Evolutionary conservation across 2,113 vertebrate genomes (phyloP).

Genomic region (Ellobius talpinus): DNA sequence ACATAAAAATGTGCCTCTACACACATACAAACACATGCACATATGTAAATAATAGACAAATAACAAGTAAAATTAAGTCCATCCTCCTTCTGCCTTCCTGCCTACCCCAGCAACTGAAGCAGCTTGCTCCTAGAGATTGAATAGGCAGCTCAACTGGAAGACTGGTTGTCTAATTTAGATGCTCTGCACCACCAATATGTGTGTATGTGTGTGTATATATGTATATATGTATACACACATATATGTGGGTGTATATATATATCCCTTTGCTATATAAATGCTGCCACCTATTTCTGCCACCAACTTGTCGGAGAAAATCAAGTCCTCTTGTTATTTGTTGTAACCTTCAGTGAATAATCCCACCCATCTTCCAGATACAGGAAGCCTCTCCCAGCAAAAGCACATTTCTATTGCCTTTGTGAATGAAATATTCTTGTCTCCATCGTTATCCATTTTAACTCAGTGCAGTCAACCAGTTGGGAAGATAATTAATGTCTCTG

Average conservation of each 20-base stretch:
- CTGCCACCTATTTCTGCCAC: neutral
- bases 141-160: neutral
- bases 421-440: slow-evolving; percentile 11
- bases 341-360: neutral
- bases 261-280: neutral
- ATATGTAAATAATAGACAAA: neutral
- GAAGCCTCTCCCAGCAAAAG: neutral
- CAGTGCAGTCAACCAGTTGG: slow-evolving; percentile 23
- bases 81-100: neutral
- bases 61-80: neutral
- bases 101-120: neutral
- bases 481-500: slow-evolving; percentile 64
- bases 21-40: neutral
- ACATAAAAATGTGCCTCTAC: neutral
- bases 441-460: slow-evolving; percentile 21
- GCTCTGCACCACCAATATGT: neutral
- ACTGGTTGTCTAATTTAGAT: neutral
- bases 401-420: neutral
- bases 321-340: neutral
- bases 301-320: neutral
- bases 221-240: neutral
- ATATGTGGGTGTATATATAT: too few species aligned
- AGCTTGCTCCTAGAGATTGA: neutral
- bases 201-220: neutral
- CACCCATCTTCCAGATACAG: neutral